Evolutionary conservation across 2,888 invertebrate species (phyloP), one percentile per base, ranked within the genome.

Genomic region (Pycnomerus fuliginosus): DNA sequence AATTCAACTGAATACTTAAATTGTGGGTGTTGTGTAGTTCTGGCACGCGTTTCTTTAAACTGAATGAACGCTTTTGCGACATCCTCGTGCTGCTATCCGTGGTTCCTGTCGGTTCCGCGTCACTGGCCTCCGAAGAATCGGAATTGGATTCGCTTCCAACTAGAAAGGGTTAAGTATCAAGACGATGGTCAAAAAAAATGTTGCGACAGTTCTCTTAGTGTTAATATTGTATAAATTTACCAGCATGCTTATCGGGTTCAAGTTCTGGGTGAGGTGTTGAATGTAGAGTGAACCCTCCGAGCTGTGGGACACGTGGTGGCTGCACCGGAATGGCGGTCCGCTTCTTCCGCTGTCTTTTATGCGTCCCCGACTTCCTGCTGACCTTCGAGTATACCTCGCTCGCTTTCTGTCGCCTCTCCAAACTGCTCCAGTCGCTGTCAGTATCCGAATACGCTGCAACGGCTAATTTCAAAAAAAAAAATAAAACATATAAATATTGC

Each of bases 381-480:
- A 80, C 81, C 70, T 84, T 84, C 35, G 79, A 78, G 60, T 80
- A 76, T 16, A 78, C 76, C 56, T 82, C 83, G 54, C 78, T 77
- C 13, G 78, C 77, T 46, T 80, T 75, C 52, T 82, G 80, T 48
- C 82, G 75, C 43, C 76, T 68, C 48, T 79, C 75, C 40, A 72
- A 57, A 50, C 88, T 87, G 57, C 88, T 89, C 68, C 85, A 88
- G 54, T 93, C 93, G 58, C 90, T 91, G 71, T 94, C 93, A 3
- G 93, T 91, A 71, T 94, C 93, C 43, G 90, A 90, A 71, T 88
- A 88, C 41, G 86, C 87, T 84, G 70, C 16, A 68, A 66, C 29
- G 48, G 46, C 48, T 28, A 27, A 20, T 15, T 22, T 31, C 8
- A 10, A 27, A 16, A 17, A 3, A 20, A 8, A 20, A 20, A 20